Conservation (phyloP, 2,888 invertebrate genomes). For the Coenonympha glycerion region DNA sequence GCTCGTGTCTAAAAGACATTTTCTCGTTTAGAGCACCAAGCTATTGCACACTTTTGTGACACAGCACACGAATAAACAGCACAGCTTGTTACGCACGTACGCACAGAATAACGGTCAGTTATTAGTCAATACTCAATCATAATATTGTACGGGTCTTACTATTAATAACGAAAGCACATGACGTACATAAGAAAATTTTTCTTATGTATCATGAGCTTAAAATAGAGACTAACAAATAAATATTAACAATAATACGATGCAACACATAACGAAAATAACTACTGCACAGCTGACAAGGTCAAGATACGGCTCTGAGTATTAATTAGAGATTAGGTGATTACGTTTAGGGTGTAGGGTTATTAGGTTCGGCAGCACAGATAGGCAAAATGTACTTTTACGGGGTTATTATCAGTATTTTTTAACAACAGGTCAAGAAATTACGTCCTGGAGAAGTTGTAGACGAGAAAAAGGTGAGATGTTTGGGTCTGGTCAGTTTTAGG, state of each 20-base stretch:
- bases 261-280: constrained; percentile 64
- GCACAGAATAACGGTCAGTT: constrained; percentile 62
- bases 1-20: constrained; percentile 44
- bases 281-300: constrained; percentile 55
- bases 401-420: constrained; percentile 69
- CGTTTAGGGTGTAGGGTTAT: constrained; percentile 40
- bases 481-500: constrained; percentile 71
- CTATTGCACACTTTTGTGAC: constrained; percentile 69
- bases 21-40: constrained; percentile 64
- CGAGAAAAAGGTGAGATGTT: constrained; percentile 91
- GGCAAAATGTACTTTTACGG: constrained; percentile 43
- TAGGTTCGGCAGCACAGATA: constrained; percentile 73
- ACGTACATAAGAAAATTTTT: constrained; percentile 46
- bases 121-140: constrained; percentile 27
- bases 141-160: constrained; percentile 20
- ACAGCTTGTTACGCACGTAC: constrained; percentile 71
- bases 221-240: constrained; percentile 58
- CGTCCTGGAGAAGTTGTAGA: constrained; percentile 95
- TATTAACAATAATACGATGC: constrained; percentile 58
- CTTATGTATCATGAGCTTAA: constrained; percentile 46
- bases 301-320: constrained; percentile 58
- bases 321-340: constrained; percentile 37
- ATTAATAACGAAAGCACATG: constrained; percentile 40
- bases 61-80: constrained; percentile 66
- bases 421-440: constrained; percentile 88